Percentiles rank a stretch among this genome's conserved stretches.
Evolutionary conservation across 2,113 vertebrate genomes (phyloP).

Genomic region (Aramus guarauna): DNA sequence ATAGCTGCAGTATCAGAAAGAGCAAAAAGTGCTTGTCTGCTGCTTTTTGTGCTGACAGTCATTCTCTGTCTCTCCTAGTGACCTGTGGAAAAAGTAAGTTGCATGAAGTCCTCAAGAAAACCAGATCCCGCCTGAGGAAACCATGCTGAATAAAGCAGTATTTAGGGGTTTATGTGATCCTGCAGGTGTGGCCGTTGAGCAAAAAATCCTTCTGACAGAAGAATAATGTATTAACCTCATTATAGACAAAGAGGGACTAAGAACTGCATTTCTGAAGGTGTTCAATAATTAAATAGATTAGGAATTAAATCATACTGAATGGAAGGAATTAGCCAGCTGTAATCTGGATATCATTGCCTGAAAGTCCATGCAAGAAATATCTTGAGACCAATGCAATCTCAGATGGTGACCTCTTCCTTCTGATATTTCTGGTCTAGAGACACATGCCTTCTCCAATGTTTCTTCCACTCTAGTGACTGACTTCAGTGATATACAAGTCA

Average conservation of each 20-base stretch:
- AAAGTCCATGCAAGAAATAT: not conserved
- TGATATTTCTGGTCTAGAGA: not conserved
- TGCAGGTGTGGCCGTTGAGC: not conserved
- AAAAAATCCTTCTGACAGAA: not conserved
- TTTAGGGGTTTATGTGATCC: not conserved
- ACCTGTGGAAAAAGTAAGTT: not conserved
- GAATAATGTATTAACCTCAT: fast-evolving
- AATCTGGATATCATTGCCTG: not conserved
- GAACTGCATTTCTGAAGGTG: not conserved
- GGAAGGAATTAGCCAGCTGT: not conserved
- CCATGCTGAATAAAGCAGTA: not conserved
- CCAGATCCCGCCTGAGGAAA: not conserved
- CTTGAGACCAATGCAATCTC: not conserved
- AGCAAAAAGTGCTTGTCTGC: not conserved
- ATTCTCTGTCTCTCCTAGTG: not conserved
- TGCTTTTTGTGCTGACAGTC: not conserved
- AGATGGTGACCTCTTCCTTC: not conserved
- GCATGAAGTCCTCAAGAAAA: not conserved
- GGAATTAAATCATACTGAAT: not conserved
- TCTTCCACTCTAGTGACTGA: not conserved
- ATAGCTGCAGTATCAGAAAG: not conserved
- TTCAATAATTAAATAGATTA: not conserved
- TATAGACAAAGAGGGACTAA: not conserved
- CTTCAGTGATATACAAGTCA: not conserved
- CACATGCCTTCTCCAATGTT: not conserved